These are phyloP conservation scores for Holacanthus passer DNA, from an alignment of 2,113 vertebrate genomes.

Conservation along the genomic window DNA sequence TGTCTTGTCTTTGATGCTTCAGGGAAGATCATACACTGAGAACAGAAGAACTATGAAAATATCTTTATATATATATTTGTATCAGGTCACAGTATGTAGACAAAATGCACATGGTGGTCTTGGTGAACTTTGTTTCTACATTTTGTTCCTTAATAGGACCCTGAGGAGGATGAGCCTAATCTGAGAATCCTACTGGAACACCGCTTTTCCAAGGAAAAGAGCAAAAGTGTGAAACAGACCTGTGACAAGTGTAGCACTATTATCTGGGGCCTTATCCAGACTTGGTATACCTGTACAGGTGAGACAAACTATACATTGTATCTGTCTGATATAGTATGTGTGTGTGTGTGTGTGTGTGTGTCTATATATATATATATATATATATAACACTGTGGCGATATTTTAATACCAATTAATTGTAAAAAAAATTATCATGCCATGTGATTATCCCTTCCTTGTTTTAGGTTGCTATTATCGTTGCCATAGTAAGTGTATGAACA, in stretches of 20 bases:
- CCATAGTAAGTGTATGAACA: conserved; percentile 97
- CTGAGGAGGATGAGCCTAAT: conserved; percentile 94
- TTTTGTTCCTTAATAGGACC: conserved; percentile 85
- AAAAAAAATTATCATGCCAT: neutral
- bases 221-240: conserved; percentile 96
- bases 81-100: no score
- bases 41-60: neutral
- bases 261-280: conserved; percentile 99
- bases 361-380: no score
- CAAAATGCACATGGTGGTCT: no score
- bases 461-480: conserved; percentile 97
- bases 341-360: no score
- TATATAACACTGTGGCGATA: neutral
- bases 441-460: conserved; percentile 36
- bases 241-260: conserved; percentile 96
- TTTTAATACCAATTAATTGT: neutral
- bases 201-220: conserved; percentile 98
- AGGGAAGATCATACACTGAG: neutral
- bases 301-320: conserved; percentile 26
- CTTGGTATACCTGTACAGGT: conserved; percentile 99
- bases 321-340: neutral
- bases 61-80: no score
- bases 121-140: neutral
- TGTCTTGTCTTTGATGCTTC: neutral
- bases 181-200: conserved; percentile 92